Base-by-base conservation (phyloP, 2,113 vertebrate genomes). In the Epinephelus cyanopodus region DNA sequence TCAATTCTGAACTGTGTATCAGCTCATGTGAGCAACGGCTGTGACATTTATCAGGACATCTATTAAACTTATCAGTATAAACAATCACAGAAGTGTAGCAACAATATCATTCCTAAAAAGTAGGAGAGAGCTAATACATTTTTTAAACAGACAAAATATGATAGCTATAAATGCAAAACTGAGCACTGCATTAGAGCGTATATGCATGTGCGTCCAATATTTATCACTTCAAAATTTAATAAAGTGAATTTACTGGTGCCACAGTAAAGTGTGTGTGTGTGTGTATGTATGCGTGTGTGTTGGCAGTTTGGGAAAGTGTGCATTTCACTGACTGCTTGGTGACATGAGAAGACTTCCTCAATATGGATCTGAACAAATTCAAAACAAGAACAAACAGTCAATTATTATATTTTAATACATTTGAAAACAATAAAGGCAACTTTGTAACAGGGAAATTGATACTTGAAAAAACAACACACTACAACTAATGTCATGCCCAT, bases 281-380 rank as follows among this genome's bases (percentile, higher is more conserved):
- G 61, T 37, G 57, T 83, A 27, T 74, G 21, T 58, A 57, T 72
- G 65, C 33, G 23, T 54, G 52, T 58, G 61, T 80, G 27, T 70
- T 18, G 37, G 33, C 5, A 5, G 2, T 2, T 52, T 58, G 37
- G n/a, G n/a, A n/a, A 29, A 18, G n/a, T 25, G 6, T 63, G 23
- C 39, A 66, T 88, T 84, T 78, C 47, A 70, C 69, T 79, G 79
- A 62, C 80, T 89, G 87, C 87, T 89, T 83, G 71, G 82, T 85
- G 85, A 88, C 81, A 77, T 42, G 47, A 56, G 75, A 67, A 67
- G 76, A 83, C 71, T n/a, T 89, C 79, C 47, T 74, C 83, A 71
- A 71, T 65, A 39, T 69, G 62, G 67, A 87, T 82, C 82, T 90
- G 27, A 74, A 87, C 60, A 83, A 71, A 87, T 77, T 68, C 21